Base-by-base conservation (phyloP, 2,113 vertebrate species). In the Sinosuthora webbiana region DNA sequence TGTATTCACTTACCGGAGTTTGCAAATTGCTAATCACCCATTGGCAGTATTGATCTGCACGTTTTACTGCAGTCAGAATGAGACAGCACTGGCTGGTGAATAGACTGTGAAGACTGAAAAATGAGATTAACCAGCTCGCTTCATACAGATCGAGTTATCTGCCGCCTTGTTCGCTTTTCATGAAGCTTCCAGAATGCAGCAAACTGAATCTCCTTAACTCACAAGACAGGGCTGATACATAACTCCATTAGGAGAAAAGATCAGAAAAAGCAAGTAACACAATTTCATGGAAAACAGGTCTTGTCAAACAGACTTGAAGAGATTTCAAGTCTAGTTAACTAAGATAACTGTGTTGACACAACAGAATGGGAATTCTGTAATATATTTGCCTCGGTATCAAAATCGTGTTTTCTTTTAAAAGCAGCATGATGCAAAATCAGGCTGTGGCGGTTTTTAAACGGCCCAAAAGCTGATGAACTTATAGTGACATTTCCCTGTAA, bases 341-440 rank as follows among this genome's bases (percentile, higher is more conserved):
- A 82, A 95, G 83, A 83, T 95, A 97, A 94, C 95, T 41, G 33
- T 92, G 92, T 83, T 93, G 94, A 96, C 93, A 90, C 6, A 95
- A 67, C 68, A 84, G 87, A 93, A 88, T 87, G 49, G 71, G 50
- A 93, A 91, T 90, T 92, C 87, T 82, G 83, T 73, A 84, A 92
- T 73, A 30, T 73, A 83, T 91, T 90, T 70, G 86, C 84, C 87
- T 87, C 7, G 1, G 85, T 93, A 95, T 82, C 90, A 84, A 90
- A 91, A 90, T 71, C 15, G 0, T 70, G 52, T 96, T 93, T 95
- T 85, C 91, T 92, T 93, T 81, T n/a, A 77, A 87, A 95, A 74
- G 13, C 8, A 49, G 76, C 70, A 64, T 4, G 74, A 89, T 59
- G 75, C 59, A 77, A 80, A 94, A 85, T 55, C 88, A 82, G 59